A percentile compares a stretch with the other conserved stretches of the same genome.
Evolutionary conservation across 2,888 invertebrate genomes (phyloP).

Genomic region (Nephrotoma appendiculata): DNA sequence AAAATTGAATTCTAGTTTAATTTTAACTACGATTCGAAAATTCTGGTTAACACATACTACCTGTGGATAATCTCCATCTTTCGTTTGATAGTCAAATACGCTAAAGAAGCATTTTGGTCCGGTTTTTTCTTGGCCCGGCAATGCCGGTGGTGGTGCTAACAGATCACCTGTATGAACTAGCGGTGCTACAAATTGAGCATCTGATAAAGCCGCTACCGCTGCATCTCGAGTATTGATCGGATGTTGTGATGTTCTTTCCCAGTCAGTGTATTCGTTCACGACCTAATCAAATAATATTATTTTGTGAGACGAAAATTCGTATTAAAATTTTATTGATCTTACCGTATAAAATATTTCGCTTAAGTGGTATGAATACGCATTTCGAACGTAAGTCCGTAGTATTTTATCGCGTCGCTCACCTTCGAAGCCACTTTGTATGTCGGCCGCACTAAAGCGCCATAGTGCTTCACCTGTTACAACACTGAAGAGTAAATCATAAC

Average conservation of each 20-base stretch:
- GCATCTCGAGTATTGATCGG: slow-evolving; percentile 80
- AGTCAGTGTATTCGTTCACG: slow-evolving; percentile 95
- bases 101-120: slow-evolving; percentile 78
- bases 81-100: slow-evolving; percentile 84
- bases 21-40: slow-evolving; percentile 5
- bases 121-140: slow-evolving; percentile 37
- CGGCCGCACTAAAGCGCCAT: slow-evolving; percentile 74
- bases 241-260: slow-evolving; percentile 84
- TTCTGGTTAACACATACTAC: slow-evolving; percentile 27
- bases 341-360: slow-evolving; percentile 94
- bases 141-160: slow-evolving; percentile 51
- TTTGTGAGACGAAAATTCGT: background rate
- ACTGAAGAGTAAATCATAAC: slow-evolving; percentile 76
- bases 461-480: slow-evolving; percentile 87
- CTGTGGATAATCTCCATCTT: slow-evolving; percentile 77
- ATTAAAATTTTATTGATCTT: slow-evolving; percentile 14
- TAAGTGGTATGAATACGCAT: slow-evolving; percentile 88
- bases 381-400: slow-evolving; percentile 79
- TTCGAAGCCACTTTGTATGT: slow-evolving; percentile 73
- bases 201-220: slow-evolving; percentile 81
- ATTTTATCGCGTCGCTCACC: slow-evolving; percentile 77
- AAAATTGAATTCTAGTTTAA: background rate
- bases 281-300: slow-evolving; percentile 18
- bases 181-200: slow-evolving; percentile 88
- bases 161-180: slow-evolving; percentile 73